Base-by-base conservation (phyloP, 2,888 invertebrate genomes). In the Aelia acuminata region DNA sequence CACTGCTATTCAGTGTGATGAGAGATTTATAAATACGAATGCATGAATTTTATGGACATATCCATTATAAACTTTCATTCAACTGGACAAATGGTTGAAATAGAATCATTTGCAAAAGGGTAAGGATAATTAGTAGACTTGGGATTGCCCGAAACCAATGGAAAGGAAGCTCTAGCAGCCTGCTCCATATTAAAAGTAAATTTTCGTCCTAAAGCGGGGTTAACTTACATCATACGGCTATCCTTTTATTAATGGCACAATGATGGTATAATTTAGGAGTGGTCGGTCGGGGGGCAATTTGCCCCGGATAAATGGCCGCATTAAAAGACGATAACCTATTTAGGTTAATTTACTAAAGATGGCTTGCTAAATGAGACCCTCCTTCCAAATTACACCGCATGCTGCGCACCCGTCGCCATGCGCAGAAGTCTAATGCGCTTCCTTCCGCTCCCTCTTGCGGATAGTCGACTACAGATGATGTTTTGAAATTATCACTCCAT, bases 311-410 rank as follows among this genome's bases (percentile, higher is more conserved):
- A 53, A 86, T 48, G 86, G 53, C 50, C 50, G 57, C 84, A 88
- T 84, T 84, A 88, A 88, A 84, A 88, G 63, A 63, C 84, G 88
- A 84, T 84, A 88, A 88, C 88, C 50, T 84, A 88, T 88, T 88
- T 88, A 88, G 87, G 87, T 87, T 87, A 87, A 87, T 87, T 87
- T 87, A 87, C 35, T 87, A 87, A 87, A 87, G 87, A 87, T 87
- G 48, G 87, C 84, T 84, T 50, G 87, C 47, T 87, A 87, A 87
- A 87, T 87, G 87, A 87, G 80, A 80, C 49, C 84, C 43, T 50
- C 39, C 84, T 57, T 53, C 50, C 48, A 48, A 63, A 63, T 88
- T 43, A 47, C 89, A 84, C 49, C 85, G 84, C 85, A 48, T 57
- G 47, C 20, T 75, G 84, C 57, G 48, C 70, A 53, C 70, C 80